Evolutionary conservation across 2,888 invertebrate genomes (phyloP).

Genomic region (Tholera decimalis): DNA sequence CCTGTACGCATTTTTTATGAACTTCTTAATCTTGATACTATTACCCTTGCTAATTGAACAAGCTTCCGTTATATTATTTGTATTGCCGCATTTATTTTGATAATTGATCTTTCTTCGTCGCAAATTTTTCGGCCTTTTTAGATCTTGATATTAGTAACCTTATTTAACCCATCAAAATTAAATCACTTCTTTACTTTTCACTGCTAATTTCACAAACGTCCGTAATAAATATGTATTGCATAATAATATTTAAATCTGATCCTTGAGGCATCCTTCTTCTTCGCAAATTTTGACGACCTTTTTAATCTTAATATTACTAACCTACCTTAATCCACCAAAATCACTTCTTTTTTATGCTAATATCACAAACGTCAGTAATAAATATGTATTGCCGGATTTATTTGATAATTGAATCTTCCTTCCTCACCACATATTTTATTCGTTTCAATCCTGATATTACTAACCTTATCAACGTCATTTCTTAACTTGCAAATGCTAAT

Average conservation of each 20-base stretch:
- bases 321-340: too few species aligned
- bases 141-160: neutral
- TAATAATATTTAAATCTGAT: neutral
- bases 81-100: too few species aligned
- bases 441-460: constrained; percentile 1
- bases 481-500: neutral
- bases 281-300: too few species aligned
- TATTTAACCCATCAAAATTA: neutral
- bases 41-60: neutral
- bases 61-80: too few species aligned
- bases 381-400: too few species aligned
- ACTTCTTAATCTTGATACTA: constrained; percentile 3
- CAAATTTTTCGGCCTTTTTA: too few species aligned
- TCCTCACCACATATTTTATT: neutral
- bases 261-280: constrained; percentile 2
- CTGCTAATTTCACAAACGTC: constrained; percentile 2
- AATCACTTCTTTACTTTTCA: constrained; percentile 10
- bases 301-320: too few species aligned
- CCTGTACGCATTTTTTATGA: neutral
- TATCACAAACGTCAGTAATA: too few species aligned
- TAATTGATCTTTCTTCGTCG: too few species aligned
- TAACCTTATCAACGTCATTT: constrained; percentile 2
- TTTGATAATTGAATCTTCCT: too few species aligned
- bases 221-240: constrained; percentile 1
- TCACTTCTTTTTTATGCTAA: too few species aligned